phyloP scores from a whole-genome alignment of 1,140 invertebrate genomes.

The Pantala flavescens region DNA sequence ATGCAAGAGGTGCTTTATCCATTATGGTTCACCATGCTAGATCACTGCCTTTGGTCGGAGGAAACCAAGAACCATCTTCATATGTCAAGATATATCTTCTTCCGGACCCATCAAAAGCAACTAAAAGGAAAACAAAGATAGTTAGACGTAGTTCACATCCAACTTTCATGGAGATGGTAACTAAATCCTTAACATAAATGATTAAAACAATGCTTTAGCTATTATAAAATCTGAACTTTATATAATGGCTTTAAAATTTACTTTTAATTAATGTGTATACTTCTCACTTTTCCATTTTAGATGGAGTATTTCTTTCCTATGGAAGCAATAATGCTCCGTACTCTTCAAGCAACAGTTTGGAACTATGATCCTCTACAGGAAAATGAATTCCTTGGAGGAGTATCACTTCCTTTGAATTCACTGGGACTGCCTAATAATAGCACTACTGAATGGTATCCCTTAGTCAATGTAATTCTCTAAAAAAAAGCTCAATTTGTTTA shows the following conservation, averaged over 20 bases:
- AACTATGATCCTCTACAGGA: constrained; percentile 90
- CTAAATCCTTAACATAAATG: constrained; percentile 17
- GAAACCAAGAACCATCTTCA: constrained; percentile 70
- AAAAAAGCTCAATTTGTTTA: no score
- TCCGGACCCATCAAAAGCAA: constrained; percentile 74
- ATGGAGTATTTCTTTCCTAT: constrained; percentile 78
- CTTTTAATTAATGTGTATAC: background rate
- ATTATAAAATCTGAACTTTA: no score
- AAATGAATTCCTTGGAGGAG: constrained; percentile 87
- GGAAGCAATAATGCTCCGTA: constrained; percentile 61
- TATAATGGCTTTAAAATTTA: no score
- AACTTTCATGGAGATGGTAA: constrained; percentile 96
- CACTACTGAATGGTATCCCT: constrained; percentile 63
- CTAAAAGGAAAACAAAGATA: constrained; percentile 92
- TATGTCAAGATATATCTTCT: constrained; percentile 92
- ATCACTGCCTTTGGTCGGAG: constrained; percentile 61
- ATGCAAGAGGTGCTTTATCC: constrained; percentile 63
- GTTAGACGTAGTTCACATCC: constrained; percentile 85
- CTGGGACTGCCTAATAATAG: constrained; percentile 58
- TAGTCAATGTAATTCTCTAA: constrained; percentile 41
- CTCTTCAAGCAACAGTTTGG: constrained; percentile 87
- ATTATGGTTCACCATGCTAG: constrained; percentile 84
- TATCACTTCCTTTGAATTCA: constrained; percentile 52
- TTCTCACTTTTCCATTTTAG: constrained; percentile 36
- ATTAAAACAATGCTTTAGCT: background rate